Evolutionary conservation across 1,140 invertebrate species (phyloP).

Genomic region (Scaptomyza montana): DNA sequence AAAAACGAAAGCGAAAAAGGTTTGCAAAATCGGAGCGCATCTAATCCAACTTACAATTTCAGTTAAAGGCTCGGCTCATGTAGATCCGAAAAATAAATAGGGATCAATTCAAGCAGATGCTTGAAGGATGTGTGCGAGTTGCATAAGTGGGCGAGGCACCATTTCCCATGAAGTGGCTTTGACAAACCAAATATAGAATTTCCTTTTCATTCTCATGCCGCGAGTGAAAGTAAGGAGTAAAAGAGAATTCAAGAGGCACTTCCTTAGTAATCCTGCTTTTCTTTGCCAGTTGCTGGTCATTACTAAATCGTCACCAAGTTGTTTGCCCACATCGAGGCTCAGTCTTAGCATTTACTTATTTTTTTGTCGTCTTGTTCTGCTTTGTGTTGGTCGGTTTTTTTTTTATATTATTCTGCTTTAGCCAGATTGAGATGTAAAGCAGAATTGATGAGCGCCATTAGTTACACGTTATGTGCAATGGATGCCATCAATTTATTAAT

Average conservation of each 20-base stretch:
- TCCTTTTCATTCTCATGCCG: conserved; percentile 33
- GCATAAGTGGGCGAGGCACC: conserved; percentile 49
- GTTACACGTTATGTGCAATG: conserved; percentile 84
- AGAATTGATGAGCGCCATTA: conserved; percentile 84
- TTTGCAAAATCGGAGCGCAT: conserved; percentile 71
- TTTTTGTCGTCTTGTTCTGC: conserved; percentile 24
- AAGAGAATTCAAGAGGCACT: conserved; percentile 30
- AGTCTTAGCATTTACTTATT: conserved; percentile 19
- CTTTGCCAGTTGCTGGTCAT: conserved; percentile 33
- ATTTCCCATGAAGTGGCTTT: conserved; percentile 15
- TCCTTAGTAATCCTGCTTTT: conserved; percentile 35
- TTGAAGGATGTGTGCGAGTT: conserved; percentile 34
- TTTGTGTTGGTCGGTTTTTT: conserved; percentile 29
- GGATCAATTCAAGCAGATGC: conserved; percentile 9
- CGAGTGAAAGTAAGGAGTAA: conserved; percentile 51
- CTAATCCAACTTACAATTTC: conserved; percentile 50
- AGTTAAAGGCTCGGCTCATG: conserved; percentile 32
- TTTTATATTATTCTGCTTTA: conserved; percentile 52
- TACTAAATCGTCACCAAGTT: conserved; percentile 48
- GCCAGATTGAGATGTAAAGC: conserved; percentile 84
- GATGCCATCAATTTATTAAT: conserved; percentile 84
- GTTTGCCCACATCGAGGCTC: conserved; percentile 31
- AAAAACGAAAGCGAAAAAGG: conserved; percentile 62
- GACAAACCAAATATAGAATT: conserved; percentile 47
- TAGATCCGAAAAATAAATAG: conserved; percentile 24